Conservation (phyloP, 2,113 vertebrate species). For the Talpa occidentalis region DNA sequence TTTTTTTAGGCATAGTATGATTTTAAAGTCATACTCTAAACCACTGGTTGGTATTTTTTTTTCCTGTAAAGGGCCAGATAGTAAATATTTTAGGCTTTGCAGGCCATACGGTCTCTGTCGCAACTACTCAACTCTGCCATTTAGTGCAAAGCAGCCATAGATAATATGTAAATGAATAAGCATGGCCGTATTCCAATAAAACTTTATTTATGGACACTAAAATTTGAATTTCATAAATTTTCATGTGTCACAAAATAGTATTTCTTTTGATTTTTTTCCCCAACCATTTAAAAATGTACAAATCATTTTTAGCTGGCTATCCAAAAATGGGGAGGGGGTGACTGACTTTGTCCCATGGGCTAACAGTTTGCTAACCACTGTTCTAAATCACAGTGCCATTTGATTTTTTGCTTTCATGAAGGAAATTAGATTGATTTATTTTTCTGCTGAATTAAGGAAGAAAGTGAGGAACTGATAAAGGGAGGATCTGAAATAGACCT, state of each 20-base stretch:
- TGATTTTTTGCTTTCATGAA: background rate
- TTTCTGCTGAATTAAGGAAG: conserved; percentile 22
- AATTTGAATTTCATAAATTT: conserved; percentile 83
- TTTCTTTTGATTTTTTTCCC: conserved; percentile 64
- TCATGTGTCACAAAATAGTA: conserved; percentile 77
- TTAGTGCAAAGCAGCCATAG: conserved; percentile 71
- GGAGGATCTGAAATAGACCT: background rate
- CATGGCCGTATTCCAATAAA: conserved; percentile 79
- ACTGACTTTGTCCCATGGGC: background rate
- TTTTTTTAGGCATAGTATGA: conserved; percentile 32
- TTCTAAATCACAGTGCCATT: background rate
- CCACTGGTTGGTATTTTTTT: conserved; percentile 50
- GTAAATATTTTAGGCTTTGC: conserved; percentile 80
- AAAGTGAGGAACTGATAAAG: conserved; percentile 26
- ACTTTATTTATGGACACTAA: conserved; percentile 80
- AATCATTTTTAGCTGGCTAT: conserved; percentile 55
- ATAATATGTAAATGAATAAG: conserved; percentile 78
- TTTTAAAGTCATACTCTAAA: conserved; percentile 57
- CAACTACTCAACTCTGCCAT: conserved; percentile 76
- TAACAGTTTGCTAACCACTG: background rate
- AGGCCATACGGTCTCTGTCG: conserved; percentile 80
- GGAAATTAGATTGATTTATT: background rate
- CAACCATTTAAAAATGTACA: conserved; percentile 69
- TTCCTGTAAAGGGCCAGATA: conserved; percentile 71
- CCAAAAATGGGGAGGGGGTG: background rate